Percentiles rank a stretch among this genome's conserved stretches.
Evolutionary conservation across 2,797 vertebrate genomes (phyloP).

Genomic region (Perdix hodgsoniae): DNA sequence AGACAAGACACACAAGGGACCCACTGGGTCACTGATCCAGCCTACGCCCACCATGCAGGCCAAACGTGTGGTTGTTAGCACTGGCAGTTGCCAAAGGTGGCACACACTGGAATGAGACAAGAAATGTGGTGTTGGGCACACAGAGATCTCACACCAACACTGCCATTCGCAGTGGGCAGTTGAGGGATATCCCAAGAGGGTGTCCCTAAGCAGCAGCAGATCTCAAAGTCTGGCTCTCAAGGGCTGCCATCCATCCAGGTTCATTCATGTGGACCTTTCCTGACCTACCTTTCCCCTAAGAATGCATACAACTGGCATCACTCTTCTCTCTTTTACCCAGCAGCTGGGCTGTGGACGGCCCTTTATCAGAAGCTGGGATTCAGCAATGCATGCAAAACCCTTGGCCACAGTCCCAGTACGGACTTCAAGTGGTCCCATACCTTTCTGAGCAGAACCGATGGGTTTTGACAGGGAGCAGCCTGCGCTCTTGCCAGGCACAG

Average conservation of each 20-base stretch:
- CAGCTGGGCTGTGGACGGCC: background rate
- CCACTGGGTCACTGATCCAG: background rate
- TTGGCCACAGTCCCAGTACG: background rate
- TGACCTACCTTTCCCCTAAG: background rate
- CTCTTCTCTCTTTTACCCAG: background rate
- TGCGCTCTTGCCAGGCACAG: fast-evolving
- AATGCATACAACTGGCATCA: background rate
- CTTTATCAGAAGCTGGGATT: background rate
- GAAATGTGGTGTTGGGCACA: background rate
- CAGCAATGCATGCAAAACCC: background rate
- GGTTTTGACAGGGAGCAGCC: background rate
- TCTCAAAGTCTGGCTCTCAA: background rate
- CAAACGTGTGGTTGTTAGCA: background rate
- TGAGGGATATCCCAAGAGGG: background rate
- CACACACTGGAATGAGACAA: background rate
- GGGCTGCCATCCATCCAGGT: background rate
- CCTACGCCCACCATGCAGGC: fast-evolving
- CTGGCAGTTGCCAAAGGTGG: background rate
- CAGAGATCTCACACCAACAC: background rate
- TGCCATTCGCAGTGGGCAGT: background rate
- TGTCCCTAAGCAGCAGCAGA: background rate
- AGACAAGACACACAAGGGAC: background rate
- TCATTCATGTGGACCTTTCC: background rate
- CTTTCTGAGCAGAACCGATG: background rate
- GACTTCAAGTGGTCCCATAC: background rate